phyloP scores from a whole-genome alignment of 1,140 invertebrate genomes.

The Eciton burchellii region DNA sequence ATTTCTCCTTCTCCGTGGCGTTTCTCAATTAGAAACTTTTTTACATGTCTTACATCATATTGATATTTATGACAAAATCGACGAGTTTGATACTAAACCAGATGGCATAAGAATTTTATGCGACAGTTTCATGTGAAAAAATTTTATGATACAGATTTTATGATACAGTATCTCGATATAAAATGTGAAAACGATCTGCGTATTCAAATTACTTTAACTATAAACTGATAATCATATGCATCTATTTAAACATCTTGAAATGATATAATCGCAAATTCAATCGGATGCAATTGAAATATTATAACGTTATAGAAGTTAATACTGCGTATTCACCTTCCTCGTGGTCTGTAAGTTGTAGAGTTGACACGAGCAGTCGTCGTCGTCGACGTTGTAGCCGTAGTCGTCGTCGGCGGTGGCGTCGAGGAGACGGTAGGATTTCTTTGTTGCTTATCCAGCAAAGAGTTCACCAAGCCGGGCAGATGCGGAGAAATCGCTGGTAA shows the following conservation, averaged over 20 bases:
- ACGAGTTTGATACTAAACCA: background rate
- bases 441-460: conserved; percentile 85
- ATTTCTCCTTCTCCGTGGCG: no score
- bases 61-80: background rate
- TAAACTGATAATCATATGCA: background rate
- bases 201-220: conserved; percentile 7
- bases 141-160: background rate
- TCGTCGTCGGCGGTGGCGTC: conserved; percentile 68
- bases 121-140: conserved; percentile 16
- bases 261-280: no score
- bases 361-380: conserved; percentile 76
- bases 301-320: conserved; percentile 43
- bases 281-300: background rate
- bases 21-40: no score
- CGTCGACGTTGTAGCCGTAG: conserved; percentile 68
- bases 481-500: conserved; percentile 86
- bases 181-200: background rate
- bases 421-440: conserved; percentile 34
- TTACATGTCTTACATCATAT: background rate
- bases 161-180: background rate
- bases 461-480: conserved; percentile 87
- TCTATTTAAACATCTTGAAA: background rate
- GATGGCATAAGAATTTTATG: background rate
- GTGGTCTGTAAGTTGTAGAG: conserved; percentile 77
- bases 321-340: conserved; percentile 77